phyloP scores from a whole-genome alignment of 2,888 invertebrate species.

The Nemoura dubitans region DNA sequence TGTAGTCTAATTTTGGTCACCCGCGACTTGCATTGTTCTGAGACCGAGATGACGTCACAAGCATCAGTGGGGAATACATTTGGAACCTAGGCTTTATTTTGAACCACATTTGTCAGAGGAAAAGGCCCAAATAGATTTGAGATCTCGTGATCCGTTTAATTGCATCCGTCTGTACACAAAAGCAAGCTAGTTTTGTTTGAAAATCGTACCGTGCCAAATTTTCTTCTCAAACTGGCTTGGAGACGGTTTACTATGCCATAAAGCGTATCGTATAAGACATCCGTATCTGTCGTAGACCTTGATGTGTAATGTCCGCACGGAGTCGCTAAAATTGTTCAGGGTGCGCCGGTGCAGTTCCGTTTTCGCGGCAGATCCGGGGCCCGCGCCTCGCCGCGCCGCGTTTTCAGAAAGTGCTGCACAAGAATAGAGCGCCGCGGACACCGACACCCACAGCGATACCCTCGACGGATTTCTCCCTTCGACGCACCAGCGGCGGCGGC shows the following conservation, averaged over 20 bases:
- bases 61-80: neutral
- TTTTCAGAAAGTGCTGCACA: slow-evolving; percentile 25
- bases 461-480: slow-evolving; percentile 15
- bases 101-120: no score
- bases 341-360: neutral
- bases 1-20: neutral
- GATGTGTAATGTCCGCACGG: neutral
- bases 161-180: no score
- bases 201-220: no score
- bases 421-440: slow-evolving; percentile 24
- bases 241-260: neutral
- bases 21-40: neutral
- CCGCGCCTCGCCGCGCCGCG: slow-evolving; percentile 31
- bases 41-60: neutral
- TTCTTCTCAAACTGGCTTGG: neutral
- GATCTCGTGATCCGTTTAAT: no score
- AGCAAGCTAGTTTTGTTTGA: no score
- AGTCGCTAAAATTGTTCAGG: neutral
- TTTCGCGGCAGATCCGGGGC: neutral
- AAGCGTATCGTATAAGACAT: no score
- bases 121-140: no score
- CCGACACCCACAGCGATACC: neutral
- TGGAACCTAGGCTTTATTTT: neutral
- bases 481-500: neutral
- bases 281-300: neutral